Evolutionary conservation across 2,113 vertebrate species (phyloP), one percentile per base, ranked within the genome.

Genomic region (Ariopsis seemanni): DNA sequence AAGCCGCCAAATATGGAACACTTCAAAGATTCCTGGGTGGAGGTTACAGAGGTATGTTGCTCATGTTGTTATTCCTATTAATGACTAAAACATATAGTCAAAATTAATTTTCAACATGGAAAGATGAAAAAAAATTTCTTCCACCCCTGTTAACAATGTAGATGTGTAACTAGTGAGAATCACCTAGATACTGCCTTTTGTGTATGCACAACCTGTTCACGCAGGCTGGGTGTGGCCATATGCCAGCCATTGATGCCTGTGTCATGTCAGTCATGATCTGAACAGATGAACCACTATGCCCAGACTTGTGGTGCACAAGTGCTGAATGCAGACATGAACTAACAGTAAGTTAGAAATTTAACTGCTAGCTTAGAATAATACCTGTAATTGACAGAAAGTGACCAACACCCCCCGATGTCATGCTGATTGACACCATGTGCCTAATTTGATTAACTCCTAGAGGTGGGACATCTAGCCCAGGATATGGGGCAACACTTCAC

Each of bases 1-100:
- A 96, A 94, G 95, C 95, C 82, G 95, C 95, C 22, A 96, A 96
- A 90, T 96, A 96, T 9, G 92, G 93, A 48, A 81, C 92, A 69
- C 89, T 96, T 87, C 92, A 94, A 85, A 91, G 92, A 78, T 96
- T 96, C 91, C 90, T 95, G 17, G 95, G 95, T 63, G 94, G 91
- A 1, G 88, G 82, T 87, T 94, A 93, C 83, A 90, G 93, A 95
- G 95, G 95, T 95, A 90, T 0, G 55, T 50, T 27, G 1, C 25
- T 11, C n/a, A 34, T 34, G 53, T 58, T 34, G 60, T 78, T 62
- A 65, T 18, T 67, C 42, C 52, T 22, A 86, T 53, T 60, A 81
- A 50, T 81, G 30, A 60, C 9, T 60, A 11, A 58, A 53, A 30
- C 7, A n/a, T 50, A 15, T 80, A 17, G 17, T 71, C 69, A 34